Conservation (phyloP, 2,797 vertebrate species). For the Acanthurus tractus region DNA sequence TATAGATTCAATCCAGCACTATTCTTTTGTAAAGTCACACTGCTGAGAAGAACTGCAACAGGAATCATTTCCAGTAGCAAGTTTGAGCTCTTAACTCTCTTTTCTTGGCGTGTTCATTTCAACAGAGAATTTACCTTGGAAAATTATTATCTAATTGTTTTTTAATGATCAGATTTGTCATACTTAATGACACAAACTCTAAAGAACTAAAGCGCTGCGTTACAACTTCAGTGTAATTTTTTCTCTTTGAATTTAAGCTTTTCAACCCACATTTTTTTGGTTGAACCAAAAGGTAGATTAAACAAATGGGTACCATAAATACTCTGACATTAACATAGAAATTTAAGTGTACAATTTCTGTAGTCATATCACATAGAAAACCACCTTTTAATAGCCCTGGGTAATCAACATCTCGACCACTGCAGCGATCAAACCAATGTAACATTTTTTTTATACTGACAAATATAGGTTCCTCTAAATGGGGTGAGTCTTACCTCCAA, state of each 20-base stretch:
- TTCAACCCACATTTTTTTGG: neutral
- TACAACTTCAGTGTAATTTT: neutral
- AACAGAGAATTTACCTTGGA: neutral
- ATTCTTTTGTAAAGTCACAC: neutral
- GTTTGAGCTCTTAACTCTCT: neutral
- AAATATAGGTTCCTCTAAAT: constrained; percentile 44
- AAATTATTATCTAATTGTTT: neutral
- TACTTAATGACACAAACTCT: neutral
- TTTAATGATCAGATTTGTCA: neutral
- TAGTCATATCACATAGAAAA: constrained; percentile 39
- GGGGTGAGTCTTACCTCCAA: constrained; percentile 88
- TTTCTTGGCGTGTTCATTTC: neutral
- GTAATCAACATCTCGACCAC: constrained; percentile 32
- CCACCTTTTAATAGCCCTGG: neutral
- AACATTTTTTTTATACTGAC: constrained; percentile 45
- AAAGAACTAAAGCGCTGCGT: neutral
- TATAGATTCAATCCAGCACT: neutral
- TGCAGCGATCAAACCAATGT: constrained; percentile 25
- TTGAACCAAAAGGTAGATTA: neutral
- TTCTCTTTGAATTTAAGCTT: neutral
- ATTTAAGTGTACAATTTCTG: neutral
- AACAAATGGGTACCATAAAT: neutral
- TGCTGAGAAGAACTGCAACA: constrained; percentile 1
- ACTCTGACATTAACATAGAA: neutral
- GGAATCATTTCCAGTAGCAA: constrained; percentile 1